These are phyloP conservation scores for Loris lydekkerianus DNA, from an alignment of 2,797 vertebrate genomes.

Conservation along the genomic window DNA sequence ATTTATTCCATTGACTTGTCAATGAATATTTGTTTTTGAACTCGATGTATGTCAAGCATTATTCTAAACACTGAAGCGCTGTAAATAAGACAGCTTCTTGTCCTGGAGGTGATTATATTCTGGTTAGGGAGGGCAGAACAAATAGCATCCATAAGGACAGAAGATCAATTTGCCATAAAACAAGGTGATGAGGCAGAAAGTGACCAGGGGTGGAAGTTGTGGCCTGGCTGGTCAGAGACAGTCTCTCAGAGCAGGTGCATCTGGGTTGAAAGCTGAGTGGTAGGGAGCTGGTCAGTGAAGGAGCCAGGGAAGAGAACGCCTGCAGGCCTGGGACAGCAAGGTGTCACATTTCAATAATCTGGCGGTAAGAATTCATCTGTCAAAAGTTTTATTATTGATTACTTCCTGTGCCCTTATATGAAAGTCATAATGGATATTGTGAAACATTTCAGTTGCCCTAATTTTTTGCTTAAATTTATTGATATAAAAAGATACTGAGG, in stretches of 20 bases:
- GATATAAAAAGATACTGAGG: background rate
- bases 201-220: background rate
- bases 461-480: background rate
- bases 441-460: background rate
- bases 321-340: fast-evolving
- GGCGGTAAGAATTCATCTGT: background rate
- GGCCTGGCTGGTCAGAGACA: background rate
- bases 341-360: background rate
- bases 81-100: background rate
- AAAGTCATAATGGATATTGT: background rate
- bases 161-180: background rate
- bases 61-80: background rate
- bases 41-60: background rate
- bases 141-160: background rate
- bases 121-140: background rate
- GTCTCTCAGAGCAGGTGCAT: background rate
- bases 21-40: background rate
- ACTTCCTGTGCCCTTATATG: too few relatives aligned
- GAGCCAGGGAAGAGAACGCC: background rate
- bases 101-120: background rate
- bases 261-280: background rate
- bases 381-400: background rate
- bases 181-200: background rate
- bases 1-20: background rate
- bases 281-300: background rate